Conservation (phyloP, 2,797 vertebrate genomes). For the Myotis planiceps region DNA sequence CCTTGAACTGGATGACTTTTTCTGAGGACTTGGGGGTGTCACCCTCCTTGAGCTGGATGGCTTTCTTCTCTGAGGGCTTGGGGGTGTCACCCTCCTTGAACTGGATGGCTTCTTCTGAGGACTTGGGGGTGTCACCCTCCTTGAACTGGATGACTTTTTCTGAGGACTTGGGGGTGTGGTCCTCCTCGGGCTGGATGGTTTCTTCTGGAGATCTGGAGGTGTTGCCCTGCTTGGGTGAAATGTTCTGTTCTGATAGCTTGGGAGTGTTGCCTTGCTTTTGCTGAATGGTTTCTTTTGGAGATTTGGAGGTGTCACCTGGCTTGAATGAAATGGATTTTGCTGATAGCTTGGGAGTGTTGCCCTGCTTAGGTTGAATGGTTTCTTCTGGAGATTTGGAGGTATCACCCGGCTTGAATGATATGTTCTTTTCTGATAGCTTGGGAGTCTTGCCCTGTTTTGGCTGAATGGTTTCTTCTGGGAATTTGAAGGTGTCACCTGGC, state of each 20-base stretch:
- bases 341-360: fast-evolving
- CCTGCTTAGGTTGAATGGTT: neutral
- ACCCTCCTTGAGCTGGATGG: fast-evolving
- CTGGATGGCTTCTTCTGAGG: neutral
- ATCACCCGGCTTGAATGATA: fast-evolving
- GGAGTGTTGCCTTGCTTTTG: fast-evolving
- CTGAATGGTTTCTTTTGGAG: neutral
- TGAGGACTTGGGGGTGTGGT: neutral
- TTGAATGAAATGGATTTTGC: neutral
- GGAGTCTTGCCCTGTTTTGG: neutral
- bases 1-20: neutral
- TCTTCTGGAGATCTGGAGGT: neutral
- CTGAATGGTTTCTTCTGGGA: neutral
- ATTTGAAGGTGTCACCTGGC: too few species aligned
- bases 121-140: neutral
- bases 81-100: neutral
- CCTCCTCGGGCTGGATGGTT: neutral
- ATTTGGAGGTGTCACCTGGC: fast-evolving
- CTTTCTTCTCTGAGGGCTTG: neutral
- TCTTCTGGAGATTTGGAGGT: neutral
- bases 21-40: neutral
- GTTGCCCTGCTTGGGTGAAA: fast-evolving
- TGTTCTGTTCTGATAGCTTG: too few species aligned
- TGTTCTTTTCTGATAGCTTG: neutral
- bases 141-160: neutral